Conservation (phyloP, 2,888 invertebrate genomes). For the Brenthis ino region DNA sequence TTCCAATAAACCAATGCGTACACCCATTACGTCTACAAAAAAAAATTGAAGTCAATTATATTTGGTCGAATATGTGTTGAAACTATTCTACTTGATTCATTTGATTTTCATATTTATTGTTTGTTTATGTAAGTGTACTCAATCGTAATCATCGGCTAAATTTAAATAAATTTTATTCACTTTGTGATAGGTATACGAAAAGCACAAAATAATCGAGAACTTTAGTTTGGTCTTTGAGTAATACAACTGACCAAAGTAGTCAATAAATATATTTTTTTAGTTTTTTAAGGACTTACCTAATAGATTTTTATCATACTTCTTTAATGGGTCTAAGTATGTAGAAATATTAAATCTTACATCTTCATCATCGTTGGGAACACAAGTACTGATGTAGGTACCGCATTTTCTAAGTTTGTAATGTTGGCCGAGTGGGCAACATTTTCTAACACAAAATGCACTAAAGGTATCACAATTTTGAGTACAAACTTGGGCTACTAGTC, state of each 20-base stretch:
- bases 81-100: too few relatives aligned
- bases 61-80: too few relatives aligned
- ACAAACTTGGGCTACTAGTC: constrained; percentile 65
- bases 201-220: too few relatives aligned
- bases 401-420: constrained; percentile 66
- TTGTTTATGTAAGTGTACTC: not conserved
- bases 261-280: too few relatives aligned
- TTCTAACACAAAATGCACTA: constrained; percentile 71
- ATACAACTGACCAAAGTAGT: too few relatives aligned
- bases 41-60: not conserved
- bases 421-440: constrained; percentile 81
- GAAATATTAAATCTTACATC: constrained; percentile 59
- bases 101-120: too few relatives aligned
- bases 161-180: not conserved
- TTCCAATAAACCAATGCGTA: constrained; percentile 50
- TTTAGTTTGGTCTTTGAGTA: too few relatives aligned
- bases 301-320: constrained; percentile 45
- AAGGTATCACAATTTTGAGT: constrained; percentile 56
- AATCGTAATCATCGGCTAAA: not conserved
- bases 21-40: constrained; percentile 61
- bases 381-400: constrained; percentile 56
- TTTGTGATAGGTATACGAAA: too few relatives aligned
- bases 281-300: constrained; percentile 51
- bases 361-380: constrained; percentile 57
- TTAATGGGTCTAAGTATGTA: constrained; percentile 58